These are phyloP conservation scores for Melieria crassipennis DNA, from an alignment of 2,888 invertebrate species.

Conservation along the genomic window DNA sequence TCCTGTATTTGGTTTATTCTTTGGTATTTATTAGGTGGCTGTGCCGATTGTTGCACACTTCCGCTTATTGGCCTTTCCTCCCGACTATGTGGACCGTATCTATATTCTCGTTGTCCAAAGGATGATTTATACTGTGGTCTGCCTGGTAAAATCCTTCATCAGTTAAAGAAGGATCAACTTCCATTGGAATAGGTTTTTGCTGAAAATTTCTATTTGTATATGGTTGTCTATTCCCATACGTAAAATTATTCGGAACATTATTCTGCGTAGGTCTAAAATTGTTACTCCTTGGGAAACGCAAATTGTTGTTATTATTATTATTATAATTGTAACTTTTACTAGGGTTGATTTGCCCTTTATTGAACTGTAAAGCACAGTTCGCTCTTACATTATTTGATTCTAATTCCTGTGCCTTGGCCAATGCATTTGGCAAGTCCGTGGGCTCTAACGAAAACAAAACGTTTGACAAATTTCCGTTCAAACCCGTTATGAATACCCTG, in stretches of 20 bases:
- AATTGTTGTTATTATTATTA: not conserved
- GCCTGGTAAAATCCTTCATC: no score
- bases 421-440: constrained; percentile 29
- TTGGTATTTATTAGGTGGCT: constrained; percentile 10
- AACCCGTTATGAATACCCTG: constrained; percentile 19
- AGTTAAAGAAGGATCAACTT: no score
- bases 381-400: constrained; percentile 20
- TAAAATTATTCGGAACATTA: constrained; percentile 3
- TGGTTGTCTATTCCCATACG: not conserved
- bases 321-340: not conserved
- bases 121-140: no score
- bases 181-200: no score
- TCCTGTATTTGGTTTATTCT: constrained; percentile 14
- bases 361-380: not conserved
- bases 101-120: no score
- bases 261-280: not conserved
- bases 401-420: constrained; percentile 27
- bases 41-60: not conserved
- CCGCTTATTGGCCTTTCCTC: no score
- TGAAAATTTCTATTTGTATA: no score
- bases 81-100: no score
- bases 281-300: no score
- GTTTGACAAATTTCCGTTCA: constrained; percentile 21
- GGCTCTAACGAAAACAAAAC: constrained; percentile 33
- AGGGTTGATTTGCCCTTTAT: not conserved